A percentile compares a stretch with the other conserved stretches of the same genome.
Conservation (phyloP, 2,888 invertebrate species). For the Coleophora flavipennella region DNA sequence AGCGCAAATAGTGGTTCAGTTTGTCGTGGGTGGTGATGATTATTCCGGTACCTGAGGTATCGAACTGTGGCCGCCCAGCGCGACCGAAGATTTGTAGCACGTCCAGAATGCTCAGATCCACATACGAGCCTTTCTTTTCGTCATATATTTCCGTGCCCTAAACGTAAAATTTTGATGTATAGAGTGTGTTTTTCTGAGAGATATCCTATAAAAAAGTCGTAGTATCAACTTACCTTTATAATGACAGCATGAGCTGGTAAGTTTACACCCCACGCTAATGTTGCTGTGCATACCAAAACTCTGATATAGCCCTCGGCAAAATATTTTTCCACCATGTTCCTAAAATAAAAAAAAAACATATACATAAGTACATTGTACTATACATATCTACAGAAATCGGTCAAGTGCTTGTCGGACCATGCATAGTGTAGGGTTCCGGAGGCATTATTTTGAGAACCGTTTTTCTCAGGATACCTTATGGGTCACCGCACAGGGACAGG, state of each 20-base stretch:
- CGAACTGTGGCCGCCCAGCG: slow-evolving; percentile 98
- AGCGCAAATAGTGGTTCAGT: slow-evolving; percentile 91
- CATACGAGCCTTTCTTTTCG: slow-evolving; percentile 92
- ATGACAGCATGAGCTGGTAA: slow-evolving; percentile 98
- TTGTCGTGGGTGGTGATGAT: slow-evolving; percentile 96
- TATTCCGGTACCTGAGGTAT: slow-evolving; percentile 93
- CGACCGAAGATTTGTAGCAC: slow-evolving; percentile 99
- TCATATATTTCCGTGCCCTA: slow-evolving; percentile 98
- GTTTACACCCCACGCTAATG: slow-evolving; percentile 99
- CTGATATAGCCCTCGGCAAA: slow-evolving; percentile 91
- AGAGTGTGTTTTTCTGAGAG: background rate
- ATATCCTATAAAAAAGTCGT: too few species aligned
- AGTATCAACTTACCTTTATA: slow-evolving; percentile 82
- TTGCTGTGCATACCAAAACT: slow-evolving; percentile 96
- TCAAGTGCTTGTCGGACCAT: too few species aligned
- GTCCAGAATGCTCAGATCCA: slow-evolving; percentile 96
- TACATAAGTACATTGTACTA: too few species aligned
- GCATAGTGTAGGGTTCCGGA: too few species aligned
- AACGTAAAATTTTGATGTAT: slow-evolving; percentile 2
- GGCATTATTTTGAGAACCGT: too few species aligned
- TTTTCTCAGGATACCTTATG: too few species aligned
- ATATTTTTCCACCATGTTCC: slow-evolving; percentile 88
- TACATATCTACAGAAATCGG: too few species aligned
- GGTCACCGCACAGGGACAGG: too few species aligned
- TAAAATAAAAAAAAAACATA: slow-evolving; percentile 26